These are phyloP conservation scores for Oscheius sp. DNA, from an alignment of 1,140 invertebrate genomes.

Conservation along the genomic window DNA sequence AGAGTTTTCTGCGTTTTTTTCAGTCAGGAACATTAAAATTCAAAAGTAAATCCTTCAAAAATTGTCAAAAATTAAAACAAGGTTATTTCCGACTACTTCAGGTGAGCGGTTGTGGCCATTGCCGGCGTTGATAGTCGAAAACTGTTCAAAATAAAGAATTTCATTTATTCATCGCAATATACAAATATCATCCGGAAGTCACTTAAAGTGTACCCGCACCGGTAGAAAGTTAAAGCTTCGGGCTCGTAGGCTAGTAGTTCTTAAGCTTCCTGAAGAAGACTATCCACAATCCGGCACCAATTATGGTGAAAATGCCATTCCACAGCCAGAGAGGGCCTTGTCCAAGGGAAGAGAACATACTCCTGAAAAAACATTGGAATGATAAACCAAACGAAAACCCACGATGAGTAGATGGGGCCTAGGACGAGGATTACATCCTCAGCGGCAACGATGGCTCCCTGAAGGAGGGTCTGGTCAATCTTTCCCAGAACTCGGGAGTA, in stretches of 20 bases:
- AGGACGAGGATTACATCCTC: slow-evolving; percentile 24
- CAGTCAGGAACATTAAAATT: no score
- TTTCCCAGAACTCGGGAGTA: slow-evolving; percentile 27
- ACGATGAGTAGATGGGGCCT: slow-evolving; percentile 30
- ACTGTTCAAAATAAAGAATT: no score
- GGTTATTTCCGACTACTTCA: no score
- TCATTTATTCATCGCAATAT: no score
- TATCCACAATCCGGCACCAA: not conserved
- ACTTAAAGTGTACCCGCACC: no score
- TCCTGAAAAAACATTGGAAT: not conserved
- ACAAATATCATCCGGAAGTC: no score
- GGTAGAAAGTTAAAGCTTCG: no score
- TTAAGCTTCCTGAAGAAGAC: slow-evolving; percentile 11
- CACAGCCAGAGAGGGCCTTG: slow-evolving; percentile 9
- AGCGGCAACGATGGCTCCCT: slow-evolving; percentile 28
- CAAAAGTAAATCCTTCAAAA: no score
- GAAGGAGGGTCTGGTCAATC: slow-evolving; percentile 29
- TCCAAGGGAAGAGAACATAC: slow-evolving; percentile 11
- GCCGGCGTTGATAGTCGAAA: no score
- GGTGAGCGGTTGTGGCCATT: no score
- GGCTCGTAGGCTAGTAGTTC: not conserved
- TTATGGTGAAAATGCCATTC: slow-evolving; percentile 17
- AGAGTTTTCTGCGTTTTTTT: no score
- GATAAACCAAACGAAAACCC: not conserved
- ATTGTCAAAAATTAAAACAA: no score